Evolutionary conservation across 2,113 vertebrate species (phyloP).

Genomic region (Chrysochloris asiatica): DNA sequence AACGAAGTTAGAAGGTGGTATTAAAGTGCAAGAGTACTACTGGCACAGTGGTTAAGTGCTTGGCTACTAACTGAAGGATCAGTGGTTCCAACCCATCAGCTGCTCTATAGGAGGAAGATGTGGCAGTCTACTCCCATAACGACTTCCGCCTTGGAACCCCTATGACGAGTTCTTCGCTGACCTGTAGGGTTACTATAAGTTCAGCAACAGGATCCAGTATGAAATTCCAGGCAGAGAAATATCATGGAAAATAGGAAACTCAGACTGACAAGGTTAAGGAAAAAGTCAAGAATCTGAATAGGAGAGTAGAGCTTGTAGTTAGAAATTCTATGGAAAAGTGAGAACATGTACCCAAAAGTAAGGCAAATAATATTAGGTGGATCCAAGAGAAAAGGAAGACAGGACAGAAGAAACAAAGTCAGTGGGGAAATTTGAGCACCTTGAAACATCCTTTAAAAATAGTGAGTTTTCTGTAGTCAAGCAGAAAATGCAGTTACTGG

Average conservation of each 20-base stretch:
- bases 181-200: not conserved
- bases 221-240: conserved; percentile 7
- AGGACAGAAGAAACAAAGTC: not conserved
- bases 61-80: not conserved
- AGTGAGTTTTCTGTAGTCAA: not conserved
- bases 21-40: not conserved
- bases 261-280: not conserved
- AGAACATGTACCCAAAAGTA: not conserved
- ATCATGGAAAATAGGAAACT: not conserved
- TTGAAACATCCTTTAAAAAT: not conserved
- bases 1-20: not conserved
- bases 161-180: not conserved
- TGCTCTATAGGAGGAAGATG: not conserved
- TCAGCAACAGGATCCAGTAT: not conserved
- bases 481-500: not conserved
- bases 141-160: not conserved
- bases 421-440: not conserved
- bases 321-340: not conserved
- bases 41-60: not conserved
- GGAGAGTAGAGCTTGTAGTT: not conserved
- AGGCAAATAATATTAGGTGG: not conserved
- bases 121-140: not conserved
- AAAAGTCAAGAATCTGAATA: not conserved
- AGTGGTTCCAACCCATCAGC: not conserved
- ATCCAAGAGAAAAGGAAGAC: not conserved